Percentiles rank a stretch among this genome's conserved stretches.
Conservation (phyloP, 2,797 vertebrate species). For the Sebastes umbrosus region DNA sequence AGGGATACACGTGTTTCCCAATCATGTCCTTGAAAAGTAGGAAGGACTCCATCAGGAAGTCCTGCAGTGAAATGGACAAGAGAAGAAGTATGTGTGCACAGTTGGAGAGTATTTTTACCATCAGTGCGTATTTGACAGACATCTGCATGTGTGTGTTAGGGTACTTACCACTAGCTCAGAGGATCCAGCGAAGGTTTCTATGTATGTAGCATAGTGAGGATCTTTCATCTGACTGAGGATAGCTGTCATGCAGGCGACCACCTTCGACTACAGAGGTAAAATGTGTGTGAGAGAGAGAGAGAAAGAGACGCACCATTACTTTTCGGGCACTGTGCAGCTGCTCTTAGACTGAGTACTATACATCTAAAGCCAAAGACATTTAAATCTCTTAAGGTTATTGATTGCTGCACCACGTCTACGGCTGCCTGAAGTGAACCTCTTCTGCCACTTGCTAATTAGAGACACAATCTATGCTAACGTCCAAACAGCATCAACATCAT, state of each 20-base stretch:
- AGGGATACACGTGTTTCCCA: conserved; percentile 93
- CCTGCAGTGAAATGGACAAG: conserved; percentile 77
- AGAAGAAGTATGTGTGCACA: background rate
- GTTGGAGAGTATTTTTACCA: background rate
- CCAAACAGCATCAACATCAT: conserved; percentile 14
- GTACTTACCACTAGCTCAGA: conserved; percentile 92
- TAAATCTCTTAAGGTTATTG: conserved; percentile 14
- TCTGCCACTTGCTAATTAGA: conserved; percentile 9
- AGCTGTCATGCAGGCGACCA: conserved; percentile 97
- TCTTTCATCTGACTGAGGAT: conserved; percentile 95
- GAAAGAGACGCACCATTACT: conserved; percentile 22
- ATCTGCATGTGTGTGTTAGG: background rate
- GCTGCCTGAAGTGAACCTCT: background rate
- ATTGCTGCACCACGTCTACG: background rate
- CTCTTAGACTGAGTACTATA: conserved; percentile 2
- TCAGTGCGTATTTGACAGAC: background rate
- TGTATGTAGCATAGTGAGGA: conserved; percentile 90
- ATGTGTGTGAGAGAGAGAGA: background rate
- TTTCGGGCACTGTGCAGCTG: background rate
- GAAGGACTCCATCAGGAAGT: conserved; percentile 98
- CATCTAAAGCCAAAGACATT: conserved; percentile 17
- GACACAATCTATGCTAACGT: background rate
- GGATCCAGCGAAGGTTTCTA: conserved; percentile 90
- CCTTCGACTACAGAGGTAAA: conserved; percentile 85
- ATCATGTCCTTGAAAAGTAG: conserved; percentile 96